Conservation (phyloP, 1,140 invertebrate species). For the Luehdorfia chinensis region DNA sequence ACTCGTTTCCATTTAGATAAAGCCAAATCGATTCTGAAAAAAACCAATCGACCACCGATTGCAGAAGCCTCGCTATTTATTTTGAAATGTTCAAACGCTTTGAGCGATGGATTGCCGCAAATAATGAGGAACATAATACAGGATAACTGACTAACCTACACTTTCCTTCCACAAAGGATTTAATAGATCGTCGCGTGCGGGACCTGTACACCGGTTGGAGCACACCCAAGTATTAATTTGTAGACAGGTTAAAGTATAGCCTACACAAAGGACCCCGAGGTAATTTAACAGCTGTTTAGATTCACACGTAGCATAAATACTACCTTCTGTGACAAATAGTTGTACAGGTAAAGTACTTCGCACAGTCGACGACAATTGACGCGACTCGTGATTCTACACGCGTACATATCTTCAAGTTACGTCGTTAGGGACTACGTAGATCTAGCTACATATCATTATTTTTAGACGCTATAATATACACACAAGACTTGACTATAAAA, state of each 20-base stretch:
- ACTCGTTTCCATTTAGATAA: too few relatives aligned
- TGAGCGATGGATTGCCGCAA: conserved; percentile 1
- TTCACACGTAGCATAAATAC: conserved; percentile 38
- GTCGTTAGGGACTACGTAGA: too few relatives aligned
- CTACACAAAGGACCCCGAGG: conserved; percentile 21
- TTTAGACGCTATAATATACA: too few relatives aligned
- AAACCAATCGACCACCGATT: too few relatives aligned
- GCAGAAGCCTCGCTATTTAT: too few relatives aligned
- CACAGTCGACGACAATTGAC: conserved; percentile 5
- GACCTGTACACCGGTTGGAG: conserved; percentile 16
- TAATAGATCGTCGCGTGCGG: conserved; percentile 1
- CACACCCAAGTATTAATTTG: conserved; percentile 32
- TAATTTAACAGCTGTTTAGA: conserved; percentile 37
- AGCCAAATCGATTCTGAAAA: too few relatives aligned
- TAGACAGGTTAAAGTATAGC: conserved; percentile 25
- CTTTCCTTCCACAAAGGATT: conserved; percentile 2
- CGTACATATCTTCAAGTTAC: too few relatives aligned
- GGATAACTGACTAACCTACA: neutral
- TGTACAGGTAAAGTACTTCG: conserved; percentile 2
- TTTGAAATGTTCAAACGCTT: neutral
- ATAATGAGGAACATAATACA: conserved; percentile 4
- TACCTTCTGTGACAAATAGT: conserved; percentile 19
- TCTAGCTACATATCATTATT: too few relatives aligned
- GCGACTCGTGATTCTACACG: too few relatives aligned
- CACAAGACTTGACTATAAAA: too few relatives aligned